phyloP scores from a whole-genome alignment of 2,888 invertebrate species.

The Drosophila nigricruria region DNA sequence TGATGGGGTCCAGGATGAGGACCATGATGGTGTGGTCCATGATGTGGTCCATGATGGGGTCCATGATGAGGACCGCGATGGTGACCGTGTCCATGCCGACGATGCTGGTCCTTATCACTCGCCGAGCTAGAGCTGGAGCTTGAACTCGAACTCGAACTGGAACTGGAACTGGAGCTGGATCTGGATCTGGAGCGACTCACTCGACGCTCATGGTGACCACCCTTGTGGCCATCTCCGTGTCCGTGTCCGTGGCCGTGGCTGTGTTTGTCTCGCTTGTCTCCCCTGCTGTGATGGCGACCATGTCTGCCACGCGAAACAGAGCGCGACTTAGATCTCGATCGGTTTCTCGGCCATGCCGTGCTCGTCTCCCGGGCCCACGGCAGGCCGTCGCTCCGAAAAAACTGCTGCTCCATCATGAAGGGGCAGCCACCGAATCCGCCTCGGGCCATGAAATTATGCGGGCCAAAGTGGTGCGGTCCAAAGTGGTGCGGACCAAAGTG shows the following conservation, averaged over 20 bases:
- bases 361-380: constrained; percentile 58
- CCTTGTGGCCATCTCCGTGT: constrained; percentile 64
- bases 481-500: background rate
- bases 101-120: no score
- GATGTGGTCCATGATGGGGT: background rate
- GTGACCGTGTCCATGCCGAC: background rate
- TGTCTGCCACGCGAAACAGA: constrained; percentile 9
- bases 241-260: constrained; percentile 39
- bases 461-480: background rate
- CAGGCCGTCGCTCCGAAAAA: constrained; percentile 69
- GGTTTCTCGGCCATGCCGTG: constrained; percentile 34
- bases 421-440: constrained; percentile 14
- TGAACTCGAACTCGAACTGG: constrained; percentile 44
- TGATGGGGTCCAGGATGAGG: constrained; percentile 8
- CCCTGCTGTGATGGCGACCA: constrained; percentile 35
- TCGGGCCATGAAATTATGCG: constrained; percentile 3
- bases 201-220: constrained; percentile 58
- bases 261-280: constrained; percentile 14
- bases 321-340: constrained; percentile 46
- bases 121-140: constrained; percentile 32
- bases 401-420: constrained; percentile 44
- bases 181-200: constrained; percentile 41
- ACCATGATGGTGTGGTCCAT: constrained; percentile 8
- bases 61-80: constrained; percentile 14
- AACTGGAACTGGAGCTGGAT: constrained; percentile 34